phyloP scores from a whole-genome alignment of 2,888 invertebrate genomes.

The Ceratothoa steindachneri region DNA sequence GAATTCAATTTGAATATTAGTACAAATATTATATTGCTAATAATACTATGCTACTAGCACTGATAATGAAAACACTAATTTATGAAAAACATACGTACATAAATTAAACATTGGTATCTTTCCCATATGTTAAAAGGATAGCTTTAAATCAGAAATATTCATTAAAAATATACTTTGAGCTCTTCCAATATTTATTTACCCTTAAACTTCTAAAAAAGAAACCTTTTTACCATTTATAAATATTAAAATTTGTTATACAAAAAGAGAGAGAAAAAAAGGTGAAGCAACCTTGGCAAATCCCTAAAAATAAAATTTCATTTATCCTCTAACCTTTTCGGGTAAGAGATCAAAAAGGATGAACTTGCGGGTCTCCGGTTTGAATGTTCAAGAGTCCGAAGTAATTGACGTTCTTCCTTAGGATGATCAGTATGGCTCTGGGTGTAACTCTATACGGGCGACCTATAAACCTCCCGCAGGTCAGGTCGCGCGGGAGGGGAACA shows the following conservation, averaged over 20 bases:
- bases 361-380: not conserved
- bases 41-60: too few relatives aligned
- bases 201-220: not conserved
- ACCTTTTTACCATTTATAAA: not conserved
- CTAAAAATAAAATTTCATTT: not conserved
- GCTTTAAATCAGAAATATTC: too few relatives aligned
- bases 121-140: too few relatives aligned
- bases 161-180: too few relatives aligned
- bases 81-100: too few relatives aligned
- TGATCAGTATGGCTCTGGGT: not conserved
- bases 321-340: not conserved
- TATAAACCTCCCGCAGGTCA: not conserved
- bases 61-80: too few relatives aligned
- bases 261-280: not conserved
- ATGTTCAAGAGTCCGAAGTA: not conserved
- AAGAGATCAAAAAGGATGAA: not conserved
- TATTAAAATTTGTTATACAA: not conserved
- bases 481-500: not conserved
- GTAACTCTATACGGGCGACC: not conserved
- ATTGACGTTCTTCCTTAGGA: not conserved
- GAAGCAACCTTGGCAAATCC: not conserved
- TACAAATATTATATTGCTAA: too few relatives aligned
- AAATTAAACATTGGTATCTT: too few relatives aligned
- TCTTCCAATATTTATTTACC: not conserved
- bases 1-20: too few relatives aligned